phyloP scores from a whole-genome alignment of 2,113 vertebrate species.

The Malurus alboscapulatus region DNA sequence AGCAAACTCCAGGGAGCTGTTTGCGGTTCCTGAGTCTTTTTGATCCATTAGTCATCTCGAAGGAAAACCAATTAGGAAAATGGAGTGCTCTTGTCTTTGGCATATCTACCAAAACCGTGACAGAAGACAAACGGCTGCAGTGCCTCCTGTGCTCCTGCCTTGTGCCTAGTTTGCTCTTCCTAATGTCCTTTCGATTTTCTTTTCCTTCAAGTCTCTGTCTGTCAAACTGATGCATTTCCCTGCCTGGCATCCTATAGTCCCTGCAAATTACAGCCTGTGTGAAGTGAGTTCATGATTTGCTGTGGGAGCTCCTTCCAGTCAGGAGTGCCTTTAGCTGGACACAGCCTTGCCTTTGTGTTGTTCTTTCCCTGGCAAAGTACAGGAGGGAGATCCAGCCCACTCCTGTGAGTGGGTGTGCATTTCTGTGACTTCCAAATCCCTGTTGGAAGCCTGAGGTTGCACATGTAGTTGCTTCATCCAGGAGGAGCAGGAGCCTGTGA shows the following conservation, averaged over 20 bases:
- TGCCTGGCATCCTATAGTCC: neutral
- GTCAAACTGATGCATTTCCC: conserved; percentile 55
- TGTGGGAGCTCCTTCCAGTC: neutral
- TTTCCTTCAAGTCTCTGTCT: conserved; percentile 16
- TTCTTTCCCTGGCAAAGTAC: neutral
- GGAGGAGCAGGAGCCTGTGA: neutral
- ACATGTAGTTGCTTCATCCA: accelerated
- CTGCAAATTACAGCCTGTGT: neutral
- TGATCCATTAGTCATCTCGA: conserved; percentile 35
- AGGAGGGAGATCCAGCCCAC: neutral
- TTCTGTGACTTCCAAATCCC: neutral
- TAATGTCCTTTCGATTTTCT: conserved; percentile 32
- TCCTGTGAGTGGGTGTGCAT: accelerated
- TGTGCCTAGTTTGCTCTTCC: neutral
- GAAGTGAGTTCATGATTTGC: neutral
- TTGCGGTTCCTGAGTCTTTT: neutral
- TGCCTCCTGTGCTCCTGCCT: neutral
- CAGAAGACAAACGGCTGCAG: neutral
- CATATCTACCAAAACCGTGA: neutral
- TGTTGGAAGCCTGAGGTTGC: neutral
- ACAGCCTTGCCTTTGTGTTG: neutral
- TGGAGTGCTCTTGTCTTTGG: neutral
- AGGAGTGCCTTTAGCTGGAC: neutral
- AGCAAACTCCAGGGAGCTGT: neutral
- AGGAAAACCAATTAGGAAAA: conserved; percentile 46